These are phyloP conservation scores for Emydoidea blandingii DNA, from an alignment of 2,797 vertebrate species.

Conservation along the genomic window DNA sequence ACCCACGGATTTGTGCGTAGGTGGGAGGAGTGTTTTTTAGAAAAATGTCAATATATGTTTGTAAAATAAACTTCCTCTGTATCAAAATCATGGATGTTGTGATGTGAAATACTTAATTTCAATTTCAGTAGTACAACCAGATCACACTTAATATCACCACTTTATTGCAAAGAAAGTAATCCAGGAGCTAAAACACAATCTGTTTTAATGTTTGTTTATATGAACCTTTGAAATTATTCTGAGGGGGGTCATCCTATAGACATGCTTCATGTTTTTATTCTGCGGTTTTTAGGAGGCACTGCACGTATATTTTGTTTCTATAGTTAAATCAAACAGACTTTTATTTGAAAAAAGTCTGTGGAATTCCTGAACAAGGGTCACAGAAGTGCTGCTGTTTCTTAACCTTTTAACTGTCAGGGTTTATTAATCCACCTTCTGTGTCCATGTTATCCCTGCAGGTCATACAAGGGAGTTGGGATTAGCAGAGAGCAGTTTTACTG, in stretches of 20 bases:
- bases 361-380: neutral
- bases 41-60: neutral
- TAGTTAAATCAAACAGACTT: accelerated
- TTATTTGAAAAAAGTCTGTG: neutral
- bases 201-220: neutral
- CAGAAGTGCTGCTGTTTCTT: constrained; percentile 12
- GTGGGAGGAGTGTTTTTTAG: neutral
- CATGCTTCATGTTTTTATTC: neutral
- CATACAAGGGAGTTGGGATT: constrained; percentile 40
- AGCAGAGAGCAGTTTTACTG: constrained; percentile 39
- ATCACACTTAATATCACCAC: neutral
- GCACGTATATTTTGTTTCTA: accelerated
- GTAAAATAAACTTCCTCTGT: neutral
- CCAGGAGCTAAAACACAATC: accelerated
- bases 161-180: neutral
- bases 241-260: neutral
- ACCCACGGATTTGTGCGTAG: neutral
- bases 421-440: constrained; percentile 42
- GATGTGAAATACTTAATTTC: neutral
- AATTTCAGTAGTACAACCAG: neutral
- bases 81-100: accelerated
- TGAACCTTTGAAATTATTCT: neutral
- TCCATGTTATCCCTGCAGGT: neutral
- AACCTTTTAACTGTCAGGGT: constrained; percentile 8
- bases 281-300: neutral